Evolutionary conservation across 1,140 invertebrate species (phyloP).

Genomic region (Tetraneura akinire): DNA sequence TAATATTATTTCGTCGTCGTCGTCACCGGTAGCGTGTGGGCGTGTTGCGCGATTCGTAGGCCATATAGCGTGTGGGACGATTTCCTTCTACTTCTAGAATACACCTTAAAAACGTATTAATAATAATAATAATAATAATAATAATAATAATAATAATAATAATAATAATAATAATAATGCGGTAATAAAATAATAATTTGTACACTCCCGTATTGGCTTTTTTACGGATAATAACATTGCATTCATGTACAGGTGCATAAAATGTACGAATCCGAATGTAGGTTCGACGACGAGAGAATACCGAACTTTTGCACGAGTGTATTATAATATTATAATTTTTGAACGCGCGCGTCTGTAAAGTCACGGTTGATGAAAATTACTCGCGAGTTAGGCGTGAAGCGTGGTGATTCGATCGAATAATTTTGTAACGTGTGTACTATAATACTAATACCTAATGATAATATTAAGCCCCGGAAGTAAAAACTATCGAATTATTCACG

Average conservation of each 20-base stretch:
- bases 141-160: conserved; percentile 22
- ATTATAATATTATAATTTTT: neutral
- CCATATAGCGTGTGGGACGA: conserved; percentile 13
- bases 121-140: conserved; percentile 19
- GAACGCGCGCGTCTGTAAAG: neutral
- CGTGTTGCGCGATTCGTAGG: neutral
- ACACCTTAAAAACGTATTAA: conserved; percentile 29
- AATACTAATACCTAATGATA: too few relatives aligned
- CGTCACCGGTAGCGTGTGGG: conserved; percentile 22
- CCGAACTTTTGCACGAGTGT: neutral
- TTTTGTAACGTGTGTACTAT: too few relatives aligned
- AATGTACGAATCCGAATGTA: too few relatives aligned
- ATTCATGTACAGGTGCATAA: too few relatives aligned
- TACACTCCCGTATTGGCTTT: neutral
- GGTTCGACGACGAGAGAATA: too few relatives aligned
- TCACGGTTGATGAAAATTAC: neutral
- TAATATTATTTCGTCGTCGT: conserved; percentile 25
- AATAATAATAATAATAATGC: conserved; percentile 23
- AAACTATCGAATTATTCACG: too few relatives aligned
- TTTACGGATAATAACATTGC: neutral
- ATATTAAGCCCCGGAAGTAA: too few relatives aligned
- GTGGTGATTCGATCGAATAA: too few relatives aligned
- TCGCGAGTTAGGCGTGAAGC: too few relatives aligned
- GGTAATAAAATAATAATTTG: conserved; percentile 36
- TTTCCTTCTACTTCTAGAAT: conserved; percentile 22